phyloP scores from a whole-genome alignment of 2,797 vertebrate species.

The Lagothrix lagotricha region DNA sequence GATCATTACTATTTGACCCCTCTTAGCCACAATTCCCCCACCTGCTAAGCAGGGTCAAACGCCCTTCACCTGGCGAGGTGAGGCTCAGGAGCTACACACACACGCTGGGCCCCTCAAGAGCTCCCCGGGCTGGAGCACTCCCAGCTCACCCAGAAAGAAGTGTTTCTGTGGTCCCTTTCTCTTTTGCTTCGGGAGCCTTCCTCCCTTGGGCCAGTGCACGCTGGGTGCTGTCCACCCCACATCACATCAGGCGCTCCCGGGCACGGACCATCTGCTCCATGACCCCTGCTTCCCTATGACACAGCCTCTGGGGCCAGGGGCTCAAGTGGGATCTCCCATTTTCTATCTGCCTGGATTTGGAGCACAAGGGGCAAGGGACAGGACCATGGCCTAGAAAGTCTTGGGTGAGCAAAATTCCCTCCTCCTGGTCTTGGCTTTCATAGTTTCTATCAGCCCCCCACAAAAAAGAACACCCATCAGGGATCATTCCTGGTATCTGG shows the following conservation, averaged over 20 bases:
- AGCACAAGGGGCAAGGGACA: not conserved
- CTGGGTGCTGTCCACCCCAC: not conserved
- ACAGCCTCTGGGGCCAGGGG: not conserved
- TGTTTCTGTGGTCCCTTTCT: not conserved
- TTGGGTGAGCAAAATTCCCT: not conserved
- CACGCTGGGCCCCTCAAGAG: accelerated
- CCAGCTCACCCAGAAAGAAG: not conserved
- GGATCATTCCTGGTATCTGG: not conserved
- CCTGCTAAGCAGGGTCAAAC: not conserved
- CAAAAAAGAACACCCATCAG: not conserved
- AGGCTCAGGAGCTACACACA: not conserved
- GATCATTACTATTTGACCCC: no score
- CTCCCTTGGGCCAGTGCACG: not conserved
- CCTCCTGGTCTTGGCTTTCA: not conserved
- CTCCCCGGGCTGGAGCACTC: accelerated
- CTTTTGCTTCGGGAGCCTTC: not conserved
- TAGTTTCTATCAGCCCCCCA: not conserved
- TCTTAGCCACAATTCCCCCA: no score
- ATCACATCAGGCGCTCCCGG: not conserved
- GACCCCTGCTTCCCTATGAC: not conserved
- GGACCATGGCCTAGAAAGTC: not conserved
- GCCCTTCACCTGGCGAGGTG: not conserved
- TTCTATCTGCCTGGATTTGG: not conserved
- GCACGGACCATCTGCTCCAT: not conserved
- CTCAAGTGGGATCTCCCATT: not conserved